Evolutionary conservation across 1,140 invertebrate species (phyloP).

Genomic region (Centruroides sculpturatus): DNA sequence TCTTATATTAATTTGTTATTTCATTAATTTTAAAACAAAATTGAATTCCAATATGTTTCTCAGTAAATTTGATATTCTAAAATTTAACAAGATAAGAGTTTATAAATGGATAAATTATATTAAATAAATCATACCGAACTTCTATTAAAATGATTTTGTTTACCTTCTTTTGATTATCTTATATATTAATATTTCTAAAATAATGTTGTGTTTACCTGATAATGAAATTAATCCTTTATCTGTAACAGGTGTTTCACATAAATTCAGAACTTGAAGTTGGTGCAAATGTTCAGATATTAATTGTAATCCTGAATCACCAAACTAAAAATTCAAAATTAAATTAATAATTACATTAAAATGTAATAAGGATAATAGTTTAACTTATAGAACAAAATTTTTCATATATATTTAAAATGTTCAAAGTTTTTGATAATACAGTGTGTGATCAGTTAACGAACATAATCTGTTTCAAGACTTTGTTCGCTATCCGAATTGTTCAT

Average conservation of each 20-base stretch:
- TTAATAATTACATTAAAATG: too few relatives aligned
- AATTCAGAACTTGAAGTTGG: conserved; percentile 65
- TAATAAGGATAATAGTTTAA: too few relatives aligned
- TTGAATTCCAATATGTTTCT: too few relatives aligned
- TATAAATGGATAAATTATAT: background rate
- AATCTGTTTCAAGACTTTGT: too few relatives aligned
- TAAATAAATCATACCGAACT: background rate
- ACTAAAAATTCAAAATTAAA: conserved; percentile 35
- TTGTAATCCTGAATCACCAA: conserved; percentile 64
- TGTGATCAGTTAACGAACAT: too few relatives aligned
- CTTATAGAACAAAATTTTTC: too few relatives aligned
- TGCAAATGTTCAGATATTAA: conserved; percentile 69
- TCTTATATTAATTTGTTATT: too few relatives aligned
- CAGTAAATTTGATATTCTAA: too few relatives aligned
- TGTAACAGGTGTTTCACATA: conserved; percentile 75
- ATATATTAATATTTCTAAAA: conserved; percentile 1
- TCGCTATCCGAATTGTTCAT: too few relatives aligned
- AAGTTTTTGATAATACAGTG: too few relatives aligned
- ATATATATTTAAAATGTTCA: too few relatives aligned
- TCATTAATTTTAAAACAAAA: too few relatives aligned
- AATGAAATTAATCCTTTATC: conserved; percentile 65
- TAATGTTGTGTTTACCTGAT: conserved; percentile 39
- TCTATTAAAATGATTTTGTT: background rate
- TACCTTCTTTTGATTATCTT: background rate
- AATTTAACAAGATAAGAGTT: background rate